These are phyloP conservation scores for Spongilla lacustris DNA, from an alignment of 37 sponge, comb jelly and placozoan species.

Conservation along the genomic window DNA sequence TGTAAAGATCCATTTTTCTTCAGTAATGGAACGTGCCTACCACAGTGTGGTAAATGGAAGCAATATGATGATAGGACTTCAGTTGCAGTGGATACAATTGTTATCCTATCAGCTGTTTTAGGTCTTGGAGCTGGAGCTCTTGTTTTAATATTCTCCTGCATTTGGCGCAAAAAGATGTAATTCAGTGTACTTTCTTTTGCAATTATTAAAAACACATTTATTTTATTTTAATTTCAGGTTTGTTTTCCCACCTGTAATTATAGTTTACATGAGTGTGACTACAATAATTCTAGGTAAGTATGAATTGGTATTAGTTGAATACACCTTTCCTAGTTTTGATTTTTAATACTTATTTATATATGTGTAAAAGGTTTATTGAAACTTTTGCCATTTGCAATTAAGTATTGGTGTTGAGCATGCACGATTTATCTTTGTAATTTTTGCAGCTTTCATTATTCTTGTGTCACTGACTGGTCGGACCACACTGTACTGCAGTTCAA, in stretches of 20 bases:
- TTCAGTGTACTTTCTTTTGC: neutral
- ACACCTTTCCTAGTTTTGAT: too few relatives aligned
- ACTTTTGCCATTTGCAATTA: too few relatives aligned
- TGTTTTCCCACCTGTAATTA: neutral
- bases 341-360: too few relatives aligned
- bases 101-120: neutral
- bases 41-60: neutral
- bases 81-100: neutral
- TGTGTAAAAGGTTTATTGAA: too few relatives aligned
- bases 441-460: too few relatives aligned
- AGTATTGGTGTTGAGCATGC: too few relatives aligned
- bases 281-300: neutral
- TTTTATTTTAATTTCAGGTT: neutral
- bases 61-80: neutral
- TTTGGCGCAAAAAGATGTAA: neutral
- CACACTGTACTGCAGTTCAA: slow-evolving; percentile 27
- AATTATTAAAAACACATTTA: neutral
- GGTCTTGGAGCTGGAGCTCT: neutral
- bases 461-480: slow-evolving; percentile 12
- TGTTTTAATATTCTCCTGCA: neutral
- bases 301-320: neutral
- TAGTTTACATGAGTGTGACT: neutral
- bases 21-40: neutral
- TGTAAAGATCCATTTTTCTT: neutral
- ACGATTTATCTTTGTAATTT: too few relatives aligned